Evolutionary conservation across 2,797 vertebrate genomes (phyloP), one percentile per base, ranked within the genome.

Genomic region (Valencia hispanica): DNA sequence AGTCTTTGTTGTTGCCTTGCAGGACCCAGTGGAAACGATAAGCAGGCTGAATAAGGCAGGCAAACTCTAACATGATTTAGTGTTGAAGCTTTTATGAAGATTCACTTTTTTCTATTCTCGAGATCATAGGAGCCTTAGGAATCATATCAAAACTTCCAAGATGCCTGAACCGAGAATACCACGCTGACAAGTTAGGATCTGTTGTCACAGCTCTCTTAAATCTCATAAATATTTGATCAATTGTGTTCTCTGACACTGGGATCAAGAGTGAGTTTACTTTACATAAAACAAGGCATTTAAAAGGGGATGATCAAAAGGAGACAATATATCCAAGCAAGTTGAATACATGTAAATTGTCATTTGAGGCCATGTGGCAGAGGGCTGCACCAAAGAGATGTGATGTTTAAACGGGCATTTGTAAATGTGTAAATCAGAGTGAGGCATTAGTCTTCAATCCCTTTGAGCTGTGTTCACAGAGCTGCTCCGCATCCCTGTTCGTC

Each of bases 401-500:
- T 72, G 72, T 76, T 84, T 83, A 63, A 61, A 83, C 79, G 72
- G 59, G 61, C 77, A 81, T 91, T 87, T 83, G 90, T 87, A 75
- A 86, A 89, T 87, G 85, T 83, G 89, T 86, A 89, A 91, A 91
- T 92, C 85, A 92, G 84, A 87, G 73, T 0, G 79, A 80, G 78
- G 83, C 82, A 88, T 92, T 90, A 90, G 88, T 86, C 82, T 77
- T 69, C 87, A 79, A 85, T 92, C 87, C 82, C 89, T 88, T 78
- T 78, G 84, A 88, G 91, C 85, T 78, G 87, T 70, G 73, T 88
- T 89, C 51, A 48, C 82, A 43, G 82, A 77, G 82, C 84, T 10
- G 78, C 81, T 41, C 81, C 85, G 71, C 87, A 65, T 91, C 85
- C 88, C 89, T 84, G 89, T 87, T 89, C 87, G 90, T 91, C 88